phyloP scores from a whole-genome alignment of 1,140 invertebrate genomes.

The Drosophila arizonae region DNA sequence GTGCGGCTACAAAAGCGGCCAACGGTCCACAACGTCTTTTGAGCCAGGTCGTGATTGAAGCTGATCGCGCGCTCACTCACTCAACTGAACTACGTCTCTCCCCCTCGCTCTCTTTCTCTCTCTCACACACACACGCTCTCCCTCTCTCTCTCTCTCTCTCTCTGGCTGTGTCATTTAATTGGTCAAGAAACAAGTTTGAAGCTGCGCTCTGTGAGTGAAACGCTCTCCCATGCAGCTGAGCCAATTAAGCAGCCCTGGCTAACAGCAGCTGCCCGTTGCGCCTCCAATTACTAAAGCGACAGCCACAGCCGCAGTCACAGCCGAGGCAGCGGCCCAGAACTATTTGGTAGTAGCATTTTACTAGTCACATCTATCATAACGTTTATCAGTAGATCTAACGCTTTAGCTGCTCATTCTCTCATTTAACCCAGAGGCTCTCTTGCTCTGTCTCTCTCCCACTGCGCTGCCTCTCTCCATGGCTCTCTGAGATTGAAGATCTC shows the following conservation, averaged over 20 bases:
- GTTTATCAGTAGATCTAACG: slow-evolving; percentile 56
- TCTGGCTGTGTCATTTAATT: slow-evolving; percentile 62
- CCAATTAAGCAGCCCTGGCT: slow-evolving; percentile 45
- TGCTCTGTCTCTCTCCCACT: slow-evolving; percentile 14
- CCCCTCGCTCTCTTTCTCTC: background rate
- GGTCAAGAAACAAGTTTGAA: slow-evolving; percentile 68
- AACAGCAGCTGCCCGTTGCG: slow-evolving; percentile 35
- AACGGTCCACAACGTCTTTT: slow-evolving; percentile 62
- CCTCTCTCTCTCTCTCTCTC: background rate
- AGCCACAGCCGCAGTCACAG: background rate
- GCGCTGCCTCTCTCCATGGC: background rate
- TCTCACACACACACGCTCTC: no score
- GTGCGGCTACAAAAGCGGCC: slow-evolving; percentile 47
- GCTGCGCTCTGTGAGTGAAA: slow-evolving; percentile 13
- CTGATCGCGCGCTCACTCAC: slow-evolving; percentile 5
- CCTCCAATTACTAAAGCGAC: slow-evolving; percentile 55
- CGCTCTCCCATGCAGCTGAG: slow-evolving; percentile 15
- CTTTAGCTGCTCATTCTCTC: slow-evolving; percentile 10
- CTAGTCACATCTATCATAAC: slow-evolving; percentile 80
- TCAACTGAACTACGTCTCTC: no score
- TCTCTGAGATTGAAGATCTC: slow-evolving; percentile 65
- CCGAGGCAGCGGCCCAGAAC: slow-evolving; percentile 53
- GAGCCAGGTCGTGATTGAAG: slow-evolving; percentile 41
- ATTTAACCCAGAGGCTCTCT: slow-evolving; percentile 17
- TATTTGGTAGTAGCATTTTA: slow-evolving; percentile 80